Evolutionary conservation across 2,797 vertebrate species (phyloP).

Genomic region (Loris lydekkerianus): DNA sequence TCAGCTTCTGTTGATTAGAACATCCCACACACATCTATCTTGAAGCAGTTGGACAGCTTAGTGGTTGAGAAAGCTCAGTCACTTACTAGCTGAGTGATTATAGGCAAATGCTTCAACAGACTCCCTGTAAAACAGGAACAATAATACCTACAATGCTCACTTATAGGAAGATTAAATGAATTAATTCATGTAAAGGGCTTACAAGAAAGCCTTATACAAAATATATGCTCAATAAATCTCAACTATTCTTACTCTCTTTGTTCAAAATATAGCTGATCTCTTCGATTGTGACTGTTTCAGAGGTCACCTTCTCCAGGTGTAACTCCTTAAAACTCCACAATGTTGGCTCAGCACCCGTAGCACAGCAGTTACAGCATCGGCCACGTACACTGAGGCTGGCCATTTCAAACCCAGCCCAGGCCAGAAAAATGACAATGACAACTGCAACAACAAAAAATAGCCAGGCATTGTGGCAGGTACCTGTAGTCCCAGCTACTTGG

Average conservation of each 20-base stretch:
- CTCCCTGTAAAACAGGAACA: background rate
- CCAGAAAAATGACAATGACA: no score
- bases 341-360: no score
- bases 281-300: background rate
- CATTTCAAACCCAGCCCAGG: no score
- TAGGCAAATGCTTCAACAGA: background rate
- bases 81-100: background rate
- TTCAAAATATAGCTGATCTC: background rate
- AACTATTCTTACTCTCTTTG: background rate
- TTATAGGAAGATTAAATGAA: background rate
- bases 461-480: no score
- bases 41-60: background rate
- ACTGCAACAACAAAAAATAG: no score
- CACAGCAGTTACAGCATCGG: no score
- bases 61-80: background rate
- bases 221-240: background rate
- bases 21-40: background rate
- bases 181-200: background rate
- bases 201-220: background rate
- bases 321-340: background rate
- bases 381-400: no score
- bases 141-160: background rate
- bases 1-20: background rate
- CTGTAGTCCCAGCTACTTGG: no score
- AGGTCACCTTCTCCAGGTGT: background rate